Evolutionary conservation across 2,113 vertebrate genomes (phyloP), one percentile per base, ranked within the genome.

Genomic region (Indicator maculatus): DNA sequence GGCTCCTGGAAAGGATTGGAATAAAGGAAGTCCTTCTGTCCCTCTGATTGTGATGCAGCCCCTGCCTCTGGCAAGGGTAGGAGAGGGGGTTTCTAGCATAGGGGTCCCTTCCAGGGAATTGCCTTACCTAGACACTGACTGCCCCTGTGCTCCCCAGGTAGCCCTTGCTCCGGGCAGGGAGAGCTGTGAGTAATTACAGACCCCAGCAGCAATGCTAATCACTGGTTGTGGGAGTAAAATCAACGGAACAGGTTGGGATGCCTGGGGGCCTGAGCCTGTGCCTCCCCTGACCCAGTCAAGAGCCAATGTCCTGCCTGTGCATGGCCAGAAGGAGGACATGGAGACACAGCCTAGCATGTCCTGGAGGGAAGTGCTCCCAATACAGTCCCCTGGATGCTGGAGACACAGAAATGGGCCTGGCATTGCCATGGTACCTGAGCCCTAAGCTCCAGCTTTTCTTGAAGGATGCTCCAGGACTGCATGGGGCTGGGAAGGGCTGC

Each of bases 241-340:
- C 78, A 89, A 91, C 3, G 6, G 65, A 78, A 11, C 39, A 56
- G 31, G 17, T 45, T 3, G 0, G 2, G 27, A n/a, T 64, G 56
- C 73, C 41, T 2, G 9, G 72, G 65, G 52, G 27, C 36, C 45
- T 61, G 60, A 21, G 27, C 36, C 39, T 61, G 60, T 19, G 45
- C 30, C 56, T 83, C 64, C n/a, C n/a, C 56, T 80, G 36, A 26
- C 50, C 67, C 13, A 8, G 52, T 19, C n/a, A 74, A 39, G 27
- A 88, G 30, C 60, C 30, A 0, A 0, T 0, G 4, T 52, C 55
- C 60, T 31, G 17, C 26, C 53, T 1, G 0, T 44, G 13, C 18
- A 12, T 31, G 67, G 23, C 45, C 76, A 63, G 56, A 36, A 63
- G 50, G 38, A 87, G 63, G 23, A 11, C 59, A 79, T 6, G 39